Evolutionary conservation across 92 coral and sea anemone species (phyloP), one percentile per base, ranked within the genome.

Genomic region (Zoanthus sansibaricus): DNA sequence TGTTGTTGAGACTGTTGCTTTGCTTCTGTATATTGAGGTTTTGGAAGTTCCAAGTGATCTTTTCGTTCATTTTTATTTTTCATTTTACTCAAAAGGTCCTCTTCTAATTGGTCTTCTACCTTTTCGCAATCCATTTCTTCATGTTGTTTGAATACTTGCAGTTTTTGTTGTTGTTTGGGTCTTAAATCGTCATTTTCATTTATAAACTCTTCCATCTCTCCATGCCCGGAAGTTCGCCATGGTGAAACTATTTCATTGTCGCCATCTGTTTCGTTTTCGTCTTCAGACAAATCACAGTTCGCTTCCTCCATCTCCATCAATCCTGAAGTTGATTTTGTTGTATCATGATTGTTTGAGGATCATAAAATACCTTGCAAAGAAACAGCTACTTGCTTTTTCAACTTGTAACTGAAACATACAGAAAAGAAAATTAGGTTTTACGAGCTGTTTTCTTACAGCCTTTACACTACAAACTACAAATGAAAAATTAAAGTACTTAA

Each of bases 271-370:
- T 25, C 17, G 11, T 32, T 14, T 72, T 8, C n/a, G 25, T 66
- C 75, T 3, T 30, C 31, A 15, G 47, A 54, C 20, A n/a, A 59
- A 47, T 64, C 42, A 52, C 11, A 21, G 11, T 45, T 20, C 1
- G 74, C 32, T 25, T 47, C n/a, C 15, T 62, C 59, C 48, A 37
- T 32, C 32, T 80, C 85, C 85, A 80, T 80, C 25, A 80, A 79
- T 16, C 3, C 21, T 25, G 21, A 5, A 61, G 58, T 1, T 33
- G 17, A 44, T 25, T 44, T 44, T 20, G 16, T 66, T 48, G 16
- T n/a, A 17, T 52, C 85, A 80, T 80, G 18, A 25, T 67, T 80
- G 16, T 64, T 30, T 80, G 82, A 32, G 30, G 18, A 15, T 11
- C 12, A 18, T 75, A 2, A 49, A 54, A 21, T 12, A 6, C 10